A percentile compares a stretch with the other conserved stretches of the same genome.
Evolutionary conservation across 2,888 invertebrate species (phyloP).

Genomic region (Blomia tropicalis): DNA sequence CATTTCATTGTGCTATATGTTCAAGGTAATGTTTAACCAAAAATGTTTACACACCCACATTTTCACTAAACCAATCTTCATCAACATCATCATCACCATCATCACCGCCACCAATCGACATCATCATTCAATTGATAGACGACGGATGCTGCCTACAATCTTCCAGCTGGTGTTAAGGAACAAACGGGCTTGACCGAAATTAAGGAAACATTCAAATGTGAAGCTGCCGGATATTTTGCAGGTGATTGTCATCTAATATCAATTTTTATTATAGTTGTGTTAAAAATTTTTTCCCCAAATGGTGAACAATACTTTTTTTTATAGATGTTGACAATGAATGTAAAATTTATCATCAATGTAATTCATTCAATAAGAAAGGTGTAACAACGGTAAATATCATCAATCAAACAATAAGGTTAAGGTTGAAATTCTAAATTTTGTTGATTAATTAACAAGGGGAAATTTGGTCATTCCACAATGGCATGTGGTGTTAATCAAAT

Average conservation of each 20-base stretch:
- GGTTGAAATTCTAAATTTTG: neutral
- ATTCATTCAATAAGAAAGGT: slow-evolving; percentile 12
- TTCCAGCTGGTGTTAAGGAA: slow-evolving; percentile 15
- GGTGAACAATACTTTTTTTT: neutral
- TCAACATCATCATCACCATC: too few relatives aligned
- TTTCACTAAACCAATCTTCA: too few relatives aligned
- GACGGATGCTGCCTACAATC: slow-evolving; percentile 9
- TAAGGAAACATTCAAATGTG: slow-evolving; percentile 19
- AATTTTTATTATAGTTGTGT: neutral
- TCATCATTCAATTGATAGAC: too few relatives aligned
- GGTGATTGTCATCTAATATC: neutral
- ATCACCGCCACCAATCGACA: too few relatives aligned
- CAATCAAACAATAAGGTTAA: neutral
- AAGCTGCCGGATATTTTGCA: slow-evolving; percentile 17
- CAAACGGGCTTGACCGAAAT: neutral
- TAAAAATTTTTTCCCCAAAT: neutral
- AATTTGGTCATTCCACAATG: slow-evolving; percentile 16
- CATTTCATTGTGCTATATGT: too few relatives aligned
- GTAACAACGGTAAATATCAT: neutral
- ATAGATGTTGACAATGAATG: neutral
- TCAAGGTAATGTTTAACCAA: too few relatives aligned
- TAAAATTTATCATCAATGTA: slow-evolving; percentile 16
- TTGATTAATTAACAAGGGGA: neutral
- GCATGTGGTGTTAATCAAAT: slow-evolving; percentile 14
- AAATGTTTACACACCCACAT: too few relatives aligned